Evolutionary conservation across 2,797 vertebrate species (phyloP), one percentile per base, ranked within the genome.

Genomic region (Sorex maritimensis): DNA sequence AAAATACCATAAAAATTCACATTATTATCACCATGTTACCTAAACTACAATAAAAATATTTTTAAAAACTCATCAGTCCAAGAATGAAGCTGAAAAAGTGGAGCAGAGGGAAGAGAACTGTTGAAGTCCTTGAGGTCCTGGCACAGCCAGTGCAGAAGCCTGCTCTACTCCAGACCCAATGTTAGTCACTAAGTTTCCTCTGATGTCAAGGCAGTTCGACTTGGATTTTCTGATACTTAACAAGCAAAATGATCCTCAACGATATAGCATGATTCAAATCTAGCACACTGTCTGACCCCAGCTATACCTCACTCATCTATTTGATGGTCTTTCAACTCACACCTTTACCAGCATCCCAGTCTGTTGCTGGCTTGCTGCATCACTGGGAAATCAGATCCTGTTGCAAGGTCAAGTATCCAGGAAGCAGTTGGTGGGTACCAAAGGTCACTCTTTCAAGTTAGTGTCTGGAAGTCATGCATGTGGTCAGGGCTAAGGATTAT

Each of bases 191-290:
- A 4, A 34, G 12, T 79, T 90, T 86, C 19, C 72, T 93, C 41
- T 38, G 26, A 28, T 63, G 1, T 81, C 52, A 88, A 58, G 15
- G 28, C 41, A 69, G 13, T 84, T 73, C 72, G 44, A 52, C 4
- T 49, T 87, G 38, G 9, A 38, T 90, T 89, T 90, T 34, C 67
- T 72, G n/a, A 89, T 61, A 44, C 30, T 30, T 83, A 15, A 15
- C 8, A 65, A 28, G 52, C 65, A 68, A 38, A 95, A 94, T 5
- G 55, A 69, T 88, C 75, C 52, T 84, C 75, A 44, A 77, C 63
- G 12, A 58, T 58, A 58, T 0, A 0, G 2, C 13, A 26, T 58
- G 11, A 87, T 61, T 87, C 46, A 61, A 77, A 79, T 26, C 28
- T 44, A 28, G 17, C 38, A 44, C 68, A 55, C 12, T 71, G 28